Evolutionary conservation across 2,797 vertebrate species (phyloP).

Genomic region (Pyrocephalus nanus): DNA sequence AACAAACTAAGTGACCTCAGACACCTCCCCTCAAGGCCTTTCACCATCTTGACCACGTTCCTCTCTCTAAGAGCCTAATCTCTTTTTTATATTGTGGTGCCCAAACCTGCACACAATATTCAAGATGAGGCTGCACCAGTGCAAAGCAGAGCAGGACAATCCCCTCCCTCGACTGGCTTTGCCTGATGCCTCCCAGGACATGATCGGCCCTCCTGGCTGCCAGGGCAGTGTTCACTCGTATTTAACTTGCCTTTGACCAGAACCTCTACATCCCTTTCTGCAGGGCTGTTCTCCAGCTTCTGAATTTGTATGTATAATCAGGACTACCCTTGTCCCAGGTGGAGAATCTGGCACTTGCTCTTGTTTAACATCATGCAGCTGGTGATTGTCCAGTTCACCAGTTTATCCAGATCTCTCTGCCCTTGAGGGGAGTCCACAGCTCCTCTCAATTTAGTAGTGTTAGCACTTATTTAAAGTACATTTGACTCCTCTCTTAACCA

Average conservation of each 20-base stretch:
- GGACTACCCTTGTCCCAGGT: not conserved
- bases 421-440: not conserved
- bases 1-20: not conserved
- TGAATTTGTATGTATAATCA: rapidly evolving
- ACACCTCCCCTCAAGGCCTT: not conserved
- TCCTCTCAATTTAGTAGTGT: not conserved
- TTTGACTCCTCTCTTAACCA: rapidly evolving
- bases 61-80: not conserved
- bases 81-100: rapidly evolving
- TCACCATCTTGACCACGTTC: not conserved
- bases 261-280: not conserved
- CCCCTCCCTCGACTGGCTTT: rapidly evolving
- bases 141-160: rapidly evolving
- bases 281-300: not conserved
- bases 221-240: not conserved
- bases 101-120: not conserved
- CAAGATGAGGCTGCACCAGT: rapidly evolving
- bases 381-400: not conserved
- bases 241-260: not conserved
- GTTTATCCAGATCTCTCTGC: not conserved
- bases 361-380: not conserved
- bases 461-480: not conserved
- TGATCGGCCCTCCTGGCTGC: rapidly evolving
- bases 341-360: not conserved
- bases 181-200: not conserved